Conservation (phyloP, 2,113 vertebrate species). For the Tretioscincus oriximinensis region DNA sequence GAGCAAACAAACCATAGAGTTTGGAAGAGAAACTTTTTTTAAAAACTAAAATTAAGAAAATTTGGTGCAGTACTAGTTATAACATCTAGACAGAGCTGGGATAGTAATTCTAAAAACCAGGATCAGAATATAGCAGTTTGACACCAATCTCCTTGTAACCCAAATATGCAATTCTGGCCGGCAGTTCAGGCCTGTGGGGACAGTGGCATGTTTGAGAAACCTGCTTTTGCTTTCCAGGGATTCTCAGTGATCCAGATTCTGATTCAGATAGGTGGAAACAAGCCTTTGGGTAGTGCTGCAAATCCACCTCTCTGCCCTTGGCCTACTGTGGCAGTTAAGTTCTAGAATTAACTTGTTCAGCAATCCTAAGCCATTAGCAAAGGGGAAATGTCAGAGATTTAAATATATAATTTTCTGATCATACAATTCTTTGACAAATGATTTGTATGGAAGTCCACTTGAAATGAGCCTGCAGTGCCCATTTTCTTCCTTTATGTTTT, state of each 20-base stretch:
- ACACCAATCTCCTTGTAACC: background rate
- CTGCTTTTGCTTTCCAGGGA: too few relatives aligned
- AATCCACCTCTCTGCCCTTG: constrained; percentile 13
- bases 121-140: background rate
- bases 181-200: too few relatives aligned
- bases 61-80: background rate
- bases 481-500: constrained; percentile 34
- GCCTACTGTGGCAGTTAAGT: background rate
- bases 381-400: constrained; percentile 44
- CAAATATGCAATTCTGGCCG: background rate
- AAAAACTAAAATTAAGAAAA: background rate
- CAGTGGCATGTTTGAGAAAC: too few relatives aligned
- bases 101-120: too few relatives aligned
- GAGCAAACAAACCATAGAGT: background rate
- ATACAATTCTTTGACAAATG: constrained; percentile 49
- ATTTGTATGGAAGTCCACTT: constrained; percentile 44
- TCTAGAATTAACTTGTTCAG: constrained; percentile 38
- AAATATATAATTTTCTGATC: constrained; percentile 49
- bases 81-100: background rate
- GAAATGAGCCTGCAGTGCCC: constrained; percentile 45
- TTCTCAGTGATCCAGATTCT: too few relatives aligned
- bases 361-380: constrained; percentile 17
- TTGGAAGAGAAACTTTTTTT: background rate
- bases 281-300: background rate
- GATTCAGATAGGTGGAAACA: too few relatives aligned